A percentile compares a stretch with the other conserved stretches of the same genome.
Evolutionary conservation across 2,113 vertebrate species (phyloP).

Genomic region (Neotoma lepida): DNA sequence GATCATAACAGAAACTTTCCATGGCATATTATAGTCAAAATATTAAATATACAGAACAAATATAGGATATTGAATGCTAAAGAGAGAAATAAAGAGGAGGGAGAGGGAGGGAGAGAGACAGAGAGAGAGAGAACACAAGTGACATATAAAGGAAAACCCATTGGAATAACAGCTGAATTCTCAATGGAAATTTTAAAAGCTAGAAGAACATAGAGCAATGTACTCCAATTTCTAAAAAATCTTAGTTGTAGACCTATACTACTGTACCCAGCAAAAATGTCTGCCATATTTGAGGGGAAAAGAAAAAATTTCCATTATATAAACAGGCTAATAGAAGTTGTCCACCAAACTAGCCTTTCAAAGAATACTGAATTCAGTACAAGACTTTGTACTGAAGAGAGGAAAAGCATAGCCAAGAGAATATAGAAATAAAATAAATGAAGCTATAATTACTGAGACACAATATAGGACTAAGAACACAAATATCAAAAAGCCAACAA

Average conservation of each 20-base stretch:
- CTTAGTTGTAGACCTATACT: neutral
- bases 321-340: neutral
- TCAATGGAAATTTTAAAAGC: neutral
- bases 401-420: neutral
- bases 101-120: no score
- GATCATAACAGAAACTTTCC: neutral
- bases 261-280: neutral
- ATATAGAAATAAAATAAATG: neutral
- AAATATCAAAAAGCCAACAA: neutral
- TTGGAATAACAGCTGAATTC: neutral
- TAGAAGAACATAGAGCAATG: neutral
- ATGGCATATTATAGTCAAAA: neutral
- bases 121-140: neutral
- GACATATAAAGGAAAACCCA: neutral
- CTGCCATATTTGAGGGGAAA: neutral
- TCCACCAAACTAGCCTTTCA: neutral
- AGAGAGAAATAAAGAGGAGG: neutral
- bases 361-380: neutral
- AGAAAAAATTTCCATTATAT: neutral
- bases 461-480: neutral
- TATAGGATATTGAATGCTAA: neutral
- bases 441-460: neutral
- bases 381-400: neutral
- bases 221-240: neutral
- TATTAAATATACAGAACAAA: neutral